Evolutionary conservation across 2,797 vertebrate species (phyloP), one percentile per base, ranked within the genome.

Genomic region (Huso huso): DNA sequence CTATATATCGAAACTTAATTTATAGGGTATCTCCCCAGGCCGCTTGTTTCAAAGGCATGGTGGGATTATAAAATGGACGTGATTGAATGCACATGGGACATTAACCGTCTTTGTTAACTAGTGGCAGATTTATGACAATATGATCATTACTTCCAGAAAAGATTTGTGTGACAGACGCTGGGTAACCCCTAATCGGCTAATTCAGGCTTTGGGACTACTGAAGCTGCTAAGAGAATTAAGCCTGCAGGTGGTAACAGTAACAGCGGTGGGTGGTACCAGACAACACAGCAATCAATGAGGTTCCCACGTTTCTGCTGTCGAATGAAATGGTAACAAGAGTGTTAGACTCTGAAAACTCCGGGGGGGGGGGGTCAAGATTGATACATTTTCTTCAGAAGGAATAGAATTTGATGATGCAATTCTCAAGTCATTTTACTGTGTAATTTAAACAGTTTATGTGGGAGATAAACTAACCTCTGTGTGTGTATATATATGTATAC

Each of bases 51-150:
- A 18, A 18, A 18, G 1, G 6, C 48, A 66, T 15, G 10, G 49
- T 12, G 0, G 2, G 50, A n/a, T 65, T 9, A 37, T 15, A 53
- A 61, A 51, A 65, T 18, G 8, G 48, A 8, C 6, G n/a, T 48
- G 18, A 52, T 49, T 51, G 23, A 37, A 23, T 11, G 68, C 67
- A 59, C 68, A 58, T 10, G 60, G 58, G 73, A 51, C 37, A 64
- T 48, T 48, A 67, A 72, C 72, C 75, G 77, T 71, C 73, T 78
- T 72, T 82, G 70, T 75, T 71, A 80, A 76, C 80, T 53, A 70
- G 68, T 62, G 68, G 64, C 69, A 64, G 59, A 62, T 70, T 58
- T 57, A 50, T 66, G 64, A 48, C 68, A 66, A 57, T 66, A 53
- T 62, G 64, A 66, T 57, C 60, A 62, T 62, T 49, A 61, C 51